phyloP scores from a whole-genome alignment of 1,140 invertebrate species.

The Drosophila paulistorum region DNA sequence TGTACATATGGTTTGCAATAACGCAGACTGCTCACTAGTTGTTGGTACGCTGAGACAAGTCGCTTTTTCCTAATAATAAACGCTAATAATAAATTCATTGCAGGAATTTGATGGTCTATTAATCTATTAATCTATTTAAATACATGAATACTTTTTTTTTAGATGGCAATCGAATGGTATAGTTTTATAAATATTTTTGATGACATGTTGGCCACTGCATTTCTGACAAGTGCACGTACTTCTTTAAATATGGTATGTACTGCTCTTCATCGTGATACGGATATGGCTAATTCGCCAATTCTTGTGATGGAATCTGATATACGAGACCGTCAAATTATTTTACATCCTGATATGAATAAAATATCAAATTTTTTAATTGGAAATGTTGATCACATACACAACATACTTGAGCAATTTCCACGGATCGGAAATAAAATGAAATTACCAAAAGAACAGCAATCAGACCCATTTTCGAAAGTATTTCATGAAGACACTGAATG shows the following conservation, averaged over 20 bases:
- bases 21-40: too few species aligned
- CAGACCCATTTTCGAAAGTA: conserved; percentile 76
- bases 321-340: conserved; percentile 84
- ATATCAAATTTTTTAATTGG: conserved; percentile 85
- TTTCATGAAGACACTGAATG: conserved; percentile 85
- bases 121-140: too few species aligned
- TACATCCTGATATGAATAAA: conserved; percentile 86
- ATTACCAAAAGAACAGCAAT: conserved; percentile 78
- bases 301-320: conserved; percentile 82
- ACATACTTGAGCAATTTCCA: conserved; percentile 44
- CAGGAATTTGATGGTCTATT: too few species aligned
- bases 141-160: conserved; percentile 38
- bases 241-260: conserved; percentile 89
- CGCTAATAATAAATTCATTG: too few species aligned
- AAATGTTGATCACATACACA: conserved; percentile 82
- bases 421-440: conserved; percentile 84
- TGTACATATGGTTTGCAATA: too few species aligned
- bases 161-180: conserved; percentile 90
- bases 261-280: conserved; percentile 89
- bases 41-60: too few species aligned
- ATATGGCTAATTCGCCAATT: conserved; percentile 88
- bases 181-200: conserved; percentile 91
- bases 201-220: conserved; percentile 89
- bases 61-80: too few species aligned
- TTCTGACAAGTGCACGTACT: conserved; percentile 88